Conservation (phyloP, 1,140 invertebrate genomes). For the Mizuhopecten yessoensis region DNA sequence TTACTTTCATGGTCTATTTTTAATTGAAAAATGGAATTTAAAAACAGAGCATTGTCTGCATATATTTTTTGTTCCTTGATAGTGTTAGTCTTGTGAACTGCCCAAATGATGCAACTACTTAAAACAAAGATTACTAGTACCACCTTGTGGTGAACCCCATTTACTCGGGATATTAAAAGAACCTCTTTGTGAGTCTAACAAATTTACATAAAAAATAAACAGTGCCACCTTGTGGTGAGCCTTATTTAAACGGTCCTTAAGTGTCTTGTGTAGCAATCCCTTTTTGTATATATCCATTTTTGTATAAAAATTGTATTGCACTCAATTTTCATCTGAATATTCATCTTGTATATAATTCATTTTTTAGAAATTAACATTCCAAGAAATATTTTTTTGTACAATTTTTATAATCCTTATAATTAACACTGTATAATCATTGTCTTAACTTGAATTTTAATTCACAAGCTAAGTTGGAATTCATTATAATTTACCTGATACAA, state of each 20-base stretch:
- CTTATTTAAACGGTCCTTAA: neutral
- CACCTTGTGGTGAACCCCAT: too few relatives aligned
- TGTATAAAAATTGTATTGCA: neutral
- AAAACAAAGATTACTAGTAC: too few relatives aligned
- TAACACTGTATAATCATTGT: neutral
- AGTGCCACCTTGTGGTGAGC: neutral
- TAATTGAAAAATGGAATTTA: too few relatives aligned
- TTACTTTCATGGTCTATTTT: too few relatives aligned
- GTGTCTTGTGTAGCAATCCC: neutral
- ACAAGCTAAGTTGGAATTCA: neutral
- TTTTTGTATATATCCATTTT: neutral
- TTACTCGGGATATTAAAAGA: too few relatives aligned
- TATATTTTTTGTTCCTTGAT: too few relatives aligned
- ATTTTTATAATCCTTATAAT: neutral
- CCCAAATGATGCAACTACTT: too few relatives aligned
- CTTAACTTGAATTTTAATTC: neutral
- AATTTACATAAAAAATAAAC: neutral
- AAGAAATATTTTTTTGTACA: neutral
- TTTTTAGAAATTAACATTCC: neutral
- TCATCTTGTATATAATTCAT: neutral
- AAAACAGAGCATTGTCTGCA: too few relatives aligned
- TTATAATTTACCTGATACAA: neutral
- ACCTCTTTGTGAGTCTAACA: too few relatives aligned
- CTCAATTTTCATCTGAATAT: neutral
- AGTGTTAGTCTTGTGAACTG: too few relatives aligned